Percentiles rank a stretch among this genome's conserved stretches.
Evolutionary conservation across 2,113 vertebrate species (phyloP).

Genomic region (Neodon shergylaensis): DNA sequence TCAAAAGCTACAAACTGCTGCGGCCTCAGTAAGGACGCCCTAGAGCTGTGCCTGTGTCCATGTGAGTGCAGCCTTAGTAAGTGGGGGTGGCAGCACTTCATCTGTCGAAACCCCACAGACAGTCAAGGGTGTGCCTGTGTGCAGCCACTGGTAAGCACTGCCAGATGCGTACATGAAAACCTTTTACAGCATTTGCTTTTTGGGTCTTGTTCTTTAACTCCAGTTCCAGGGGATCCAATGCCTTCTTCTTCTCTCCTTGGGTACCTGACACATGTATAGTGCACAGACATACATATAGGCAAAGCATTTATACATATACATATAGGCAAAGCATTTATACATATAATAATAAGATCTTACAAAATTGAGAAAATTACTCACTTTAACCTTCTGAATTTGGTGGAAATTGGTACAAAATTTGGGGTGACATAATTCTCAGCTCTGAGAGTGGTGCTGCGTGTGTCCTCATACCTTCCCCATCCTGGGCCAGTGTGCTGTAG

Average conservation of each 20-base stretch:
- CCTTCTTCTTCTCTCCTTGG: not conserved
- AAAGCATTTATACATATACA: not conserved
- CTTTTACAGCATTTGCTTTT: not conserved
- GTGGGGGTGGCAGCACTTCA: not conserved
- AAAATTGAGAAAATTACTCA: not conserved
- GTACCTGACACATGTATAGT: not conserved
- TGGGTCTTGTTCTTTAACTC: not conserved
- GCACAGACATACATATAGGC: not conserved
- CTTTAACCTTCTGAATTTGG: not conserved
- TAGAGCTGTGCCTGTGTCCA: not conserved
- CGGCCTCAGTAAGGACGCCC: not conserved
- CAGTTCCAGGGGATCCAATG: not conserved
- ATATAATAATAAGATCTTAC: not conserved
- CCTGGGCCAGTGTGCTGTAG: too few species aligned
- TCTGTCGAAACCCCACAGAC: too few species aligned
- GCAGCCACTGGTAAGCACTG: not conserved
- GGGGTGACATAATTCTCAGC: not conserved
- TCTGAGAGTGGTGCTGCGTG: not conserved
- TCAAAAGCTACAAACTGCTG: not conserved
- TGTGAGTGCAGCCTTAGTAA: not conserved
- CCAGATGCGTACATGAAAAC: not conserved
- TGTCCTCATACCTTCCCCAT: too few species aligned
- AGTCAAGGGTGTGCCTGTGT: not conserved
- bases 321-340: not conserved
- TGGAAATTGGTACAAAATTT: not conserved